These are phyloP conservation scores for Agrilus mali DNA, from an alignment of 2,888 invertebrate species.

Conservation along the genomic window DNA sequence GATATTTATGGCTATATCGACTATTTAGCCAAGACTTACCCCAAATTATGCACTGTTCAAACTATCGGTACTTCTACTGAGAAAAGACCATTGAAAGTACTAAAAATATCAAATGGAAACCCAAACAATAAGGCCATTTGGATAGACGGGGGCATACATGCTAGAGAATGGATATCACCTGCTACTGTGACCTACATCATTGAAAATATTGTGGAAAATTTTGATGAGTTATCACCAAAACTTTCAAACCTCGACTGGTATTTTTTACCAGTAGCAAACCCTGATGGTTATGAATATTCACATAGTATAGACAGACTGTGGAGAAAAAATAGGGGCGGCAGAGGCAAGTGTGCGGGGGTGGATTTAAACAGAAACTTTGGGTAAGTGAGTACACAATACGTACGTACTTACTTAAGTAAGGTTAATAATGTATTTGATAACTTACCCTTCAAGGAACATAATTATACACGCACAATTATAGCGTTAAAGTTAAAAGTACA, in stretches of 20 bases:
- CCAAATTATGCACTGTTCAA: slow-evolving; percentile 57
- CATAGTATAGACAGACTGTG: slow-evolving; percentile 71
- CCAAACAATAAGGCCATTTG: slow-evolving; percentile 50
- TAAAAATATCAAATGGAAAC: slow-evolving; percentile 57
- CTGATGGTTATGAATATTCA: slow-evolving; percentile 81
- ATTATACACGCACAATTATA: too few relatives aligned
- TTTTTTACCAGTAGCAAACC: slow-evolving; percentile 63
- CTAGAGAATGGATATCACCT: slow-evolving; percentile 82
- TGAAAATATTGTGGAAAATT: slow-evolving; percentile 55
- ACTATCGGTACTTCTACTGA: slow-evolving; percentile 64
- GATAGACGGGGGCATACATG: slow-evolving; percentile 73
- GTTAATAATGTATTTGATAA: too few relatives aligned
- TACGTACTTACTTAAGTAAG: too few relatives aligned
- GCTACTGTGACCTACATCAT: slow-evolving; percentile 67
- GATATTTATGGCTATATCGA: slow-evolving; percentile 62
- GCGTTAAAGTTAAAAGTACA: too few relatives aligned
- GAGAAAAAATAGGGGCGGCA: slow-evolving; percentile 60
- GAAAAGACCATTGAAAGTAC: slow-evolving; percentile 59
- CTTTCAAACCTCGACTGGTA: slow-evolving; percentile 77
- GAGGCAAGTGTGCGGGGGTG: slow-evolving; percentile 56
- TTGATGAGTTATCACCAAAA: slow-evolving; percentile 46
- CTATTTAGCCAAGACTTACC: slow-evolving; percentile 56
- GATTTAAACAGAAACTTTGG: slow-evolving; percentile 84
- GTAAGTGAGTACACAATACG: too few relatives aligned
- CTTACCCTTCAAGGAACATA: too few relatives aligned